Percentiles rank a stretch among this genome's conserved stretches.
phyloP scores from a whole-genome alignment of 2,113 vertebrate genomes.

The Circaetus cinerascens region DNA sequence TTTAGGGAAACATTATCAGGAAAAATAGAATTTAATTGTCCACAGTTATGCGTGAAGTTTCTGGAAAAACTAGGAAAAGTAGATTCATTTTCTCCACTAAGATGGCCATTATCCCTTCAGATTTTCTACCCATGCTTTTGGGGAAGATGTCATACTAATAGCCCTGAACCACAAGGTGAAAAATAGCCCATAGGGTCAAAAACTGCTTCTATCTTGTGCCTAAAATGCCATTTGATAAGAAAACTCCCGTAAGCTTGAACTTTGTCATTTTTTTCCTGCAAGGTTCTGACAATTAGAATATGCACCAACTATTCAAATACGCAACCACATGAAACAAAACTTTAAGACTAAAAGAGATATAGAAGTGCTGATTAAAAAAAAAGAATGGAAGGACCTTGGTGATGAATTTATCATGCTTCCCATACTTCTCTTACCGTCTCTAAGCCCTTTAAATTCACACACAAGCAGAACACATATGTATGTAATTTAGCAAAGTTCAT shows the following conservation, averaged over 20 bases:
- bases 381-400: not conserved
- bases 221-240: not conserved
- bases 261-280: not conserved
- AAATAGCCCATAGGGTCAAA: not conserved
- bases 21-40: not conserved
- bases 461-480: rapidly evolving
- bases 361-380: not conserved
- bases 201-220: not conserved
- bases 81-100: not conserved
- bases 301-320: not conserved
- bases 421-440: not conserved
- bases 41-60: not conserved
- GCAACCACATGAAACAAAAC: not conserved
- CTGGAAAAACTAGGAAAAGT: not conserved
- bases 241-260: not conserved
- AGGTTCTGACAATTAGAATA: not conserved
- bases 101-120: not conserved
- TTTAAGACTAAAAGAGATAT: not conserved
- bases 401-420: not conserved
- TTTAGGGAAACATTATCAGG: not conserved
- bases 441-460: not conserved
- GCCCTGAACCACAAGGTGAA: not conserved
- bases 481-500: not conserved
- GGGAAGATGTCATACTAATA: not conserved
- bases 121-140: not conserved